These are phyloP conservation scores for Papilio protenor DNA, from an alignment of 2,888 invertebrate genomes.

Conservation along the genomic window DNA sequence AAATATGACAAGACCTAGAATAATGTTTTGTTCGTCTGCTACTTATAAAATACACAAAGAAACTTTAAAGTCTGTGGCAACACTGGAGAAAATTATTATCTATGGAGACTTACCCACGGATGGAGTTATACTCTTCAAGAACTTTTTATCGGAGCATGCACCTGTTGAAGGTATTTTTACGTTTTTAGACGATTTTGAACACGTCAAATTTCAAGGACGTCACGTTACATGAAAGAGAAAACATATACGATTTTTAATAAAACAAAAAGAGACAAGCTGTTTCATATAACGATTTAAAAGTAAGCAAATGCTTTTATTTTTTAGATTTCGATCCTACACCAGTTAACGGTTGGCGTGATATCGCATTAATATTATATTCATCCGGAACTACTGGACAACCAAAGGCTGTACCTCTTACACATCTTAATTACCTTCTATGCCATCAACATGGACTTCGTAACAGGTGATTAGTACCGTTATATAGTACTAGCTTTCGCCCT, in stretches of 20 bases:
- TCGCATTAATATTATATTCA: slow-evolving; percentile 51
- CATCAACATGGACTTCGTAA: slow-evolving; percentile 24
- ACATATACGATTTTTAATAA: not conserved
- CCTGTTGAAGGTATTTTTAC: slow-evolving; percentile 36
- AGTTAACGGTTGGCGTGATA: slow-evolving; percentile 53
- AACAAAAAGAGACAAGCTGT: too few species aligned
- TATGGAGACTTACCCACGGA: slow-evolving; percentile 23
- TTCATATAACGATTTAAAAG: not conserved
- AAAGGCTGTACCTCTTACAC: slow-evolving; percentile 55
- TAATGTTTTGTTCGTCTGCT: slow-evolving; percentile 53
- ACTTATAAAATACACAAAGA: slow-evolving; percentile 48
- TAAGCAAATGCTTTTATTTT: not conserved
- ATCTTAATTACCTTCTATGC: slow-evolving; percentile 47
- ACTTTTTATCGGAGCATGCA: slow-evolving; percentile 48
- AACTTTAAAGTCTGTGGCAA: slow-evolving; percentile 39
- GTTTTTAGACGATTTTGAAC: not conserved
- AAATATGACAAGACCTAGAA: slow-evolving; percentile 51
- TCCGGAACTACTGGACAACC: slow-evolving; percentile 60
- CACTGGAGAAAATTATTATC: slow-evolving; percentile 47
- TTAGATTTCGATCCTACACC: slow-evolving; percentile 48
- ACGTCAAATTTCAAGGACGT: not conserved
- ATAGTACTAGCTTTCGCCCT: too few species aligned
- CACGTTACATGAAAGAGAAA: not conserved
- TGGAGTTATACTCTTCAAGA: slow-evolving; percentile 45
- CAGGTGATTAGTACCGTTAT: slow-evolving; percentile 3